Conservation (phyloP, 2,113 vertebrate genomes). For the Chlorodrepanis virens region DNA sequence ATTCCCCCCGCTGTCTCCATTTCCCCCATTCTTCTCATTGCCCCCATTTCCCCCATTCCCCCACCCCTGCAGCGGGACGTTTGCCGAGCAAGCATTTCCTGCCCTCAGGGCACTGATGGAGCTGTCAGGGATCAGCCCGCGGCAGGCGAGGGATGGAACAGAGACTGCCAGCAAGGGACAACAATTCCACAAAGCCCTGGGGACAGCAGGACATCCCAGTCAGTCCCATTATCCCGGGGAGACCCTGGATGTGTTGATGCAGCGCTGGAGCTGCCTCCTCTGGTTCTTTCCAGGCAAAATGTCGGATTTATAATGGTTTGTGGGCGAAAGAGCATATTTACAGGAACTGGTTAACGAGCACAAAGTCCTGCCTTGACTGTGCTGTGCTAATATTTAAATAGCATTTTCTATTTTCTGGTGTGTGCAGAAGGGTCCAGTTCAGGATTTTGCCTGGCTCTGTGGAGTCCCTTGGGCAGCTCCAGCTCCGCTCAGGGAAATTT, state of each 20-base stretch:
- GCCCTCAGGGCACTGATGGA: background rate
- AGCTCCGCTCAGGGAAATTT: background rate
- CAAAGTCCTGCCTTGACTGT: background rate
- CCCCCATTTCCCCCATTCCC: too few species aligned
- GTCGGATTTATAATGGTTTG: background rate
- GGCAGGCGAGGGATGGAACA: background rate
- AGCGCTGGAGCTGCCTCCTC: background rate
- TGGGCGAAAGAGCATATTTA: background rate
- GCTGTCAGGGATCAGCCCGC: background rate
- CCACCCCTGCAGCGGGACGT: background rate
- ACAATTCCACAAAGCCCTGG: background rate
- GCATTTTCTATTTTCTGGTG: background rate
- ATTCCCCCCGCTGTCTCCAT: too few species aligned
- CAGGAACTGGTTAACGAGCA: background rate
- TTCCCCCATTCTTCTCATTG: too few species aligned
- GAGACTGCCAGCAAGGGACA: fast-evolving
- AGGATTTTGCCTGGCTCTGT: background rate
- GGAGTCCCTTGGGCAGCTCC: background rate
- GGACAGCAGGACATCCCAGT: background rate
- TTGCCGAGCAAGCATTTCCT: background rate
- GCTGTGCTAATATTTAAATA: background rate
- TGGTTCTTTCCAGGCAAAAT: background rate
- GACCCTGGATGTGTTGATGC: background rate
- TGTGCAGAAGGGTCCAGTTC: background rate
- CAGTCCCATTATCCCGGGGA: fast-evolving